Base-by-base conservation (phyloP, 2,888 invertebrate genomes). In the Candidula unifasciata region DNA sequence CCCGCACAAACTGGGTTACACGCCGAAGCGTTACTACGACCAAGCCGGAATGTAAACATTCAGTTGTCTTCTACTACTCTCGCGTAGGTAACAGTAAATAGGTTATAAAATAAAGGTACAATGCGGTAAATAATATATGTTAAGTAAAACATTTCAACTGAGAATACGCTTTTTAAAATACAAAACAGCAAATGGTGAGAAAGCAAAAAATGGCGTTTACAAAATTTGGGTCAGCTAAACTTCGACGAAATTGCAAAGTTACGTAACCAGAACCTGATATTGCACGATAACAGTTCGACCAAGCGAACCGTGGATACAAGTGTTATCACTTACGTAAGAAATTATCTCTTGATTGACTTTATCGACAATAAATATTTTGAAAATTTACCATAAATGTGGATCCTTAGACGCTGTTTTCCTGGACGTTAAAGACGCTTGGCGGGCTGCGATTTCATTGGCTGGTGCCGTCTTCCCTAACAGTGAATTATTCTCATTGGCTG, bases 401-500 rank as follows among this genome's bases (percentile, higher is more conserved):
- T 78, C 64, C 52, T 57, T 44, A 30, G 64, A 79, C 30, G 68
- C 68, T 79, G 79, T 68, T 79, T 37, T 66, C 27, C 44, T 30
- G 68, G 77, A 85, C 83, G 83, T 80, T 71, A 71, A n/a, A 76
- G 87, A 87, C 88, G 88, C 87, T 91, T 91, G 91, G 91, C 91
- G 91, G 90, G 91, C 90, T 88, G 81, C 35, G 60, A 78, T 87
- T 73, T 86, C 83, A 88, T 88, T 88, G 88, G 88, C 68, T 79
- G 33, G 27, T 60, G 37, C 18, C 35, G 60, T 66, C 66, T 35
- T 24, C 73, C 37, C 18, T 44, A 54, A 57, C 33, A 57, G 74
- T 27, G 71, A 27, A 35, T 35, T 24, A 37, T 52, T 88, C 82
- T 87, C 85, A 90, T 90, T 90, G 90, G 90, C 54, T 86, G 37